phyloP scores from a whole-genome alignment of 2,113 vertebrate species.

The Eolophus roseicapilla region DNA sequence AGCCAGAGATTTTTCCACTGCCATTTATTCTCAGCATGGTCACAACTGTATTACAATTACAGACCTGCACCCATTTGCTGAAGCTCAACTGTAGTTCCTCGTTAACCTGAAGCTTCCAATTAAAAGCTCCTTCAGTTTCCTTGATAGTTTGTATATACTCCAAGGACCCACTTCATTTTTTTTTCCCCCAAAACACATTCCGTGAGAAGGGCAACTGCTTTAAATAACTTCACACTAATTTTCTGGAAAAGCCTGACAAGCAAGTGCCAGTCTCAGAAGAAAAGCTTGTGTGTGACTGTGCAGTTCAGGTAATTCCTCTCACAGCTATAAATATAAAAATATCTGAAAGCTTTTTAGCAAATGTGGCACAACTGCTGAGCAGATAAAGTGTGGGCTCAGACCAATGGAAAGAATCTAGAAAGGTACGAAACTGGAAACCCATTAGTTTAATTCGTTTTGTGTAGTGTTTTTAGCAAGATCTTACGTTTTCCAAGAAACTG shows the following conservation, averaged over 20 bases:
- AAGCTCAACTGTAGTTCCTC: slow-evolving; percentile 28
- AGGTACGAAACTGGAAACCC: neutral
- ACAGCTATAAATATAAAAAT: neutral
- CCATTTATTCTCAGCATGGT: slow-evolving; percentile 48
- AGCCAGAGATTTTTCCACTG: slow-evolving; percentile 62
- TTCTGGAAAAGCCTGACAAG: neutral
- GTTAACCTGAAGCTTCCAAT: slow-evolving; percentile 54
- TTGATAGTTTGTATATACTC: slow-evolving; percentile 25
- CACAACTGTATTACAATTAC: slow-evolving; percentile 36
- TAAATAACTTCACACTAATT: slow-evolving; percentile 49
- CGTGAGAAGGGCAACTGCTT: slow-evolving; percentile 28
- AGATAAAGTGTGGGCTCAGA: neutral
- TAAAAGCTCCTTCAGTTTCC: slow-evolving; percentile 54
- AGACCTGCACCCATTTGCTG: neutral
- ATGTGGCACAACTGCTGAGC: neutral
- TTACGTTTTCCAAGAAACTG: neutral
- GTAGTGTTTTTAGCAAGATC: neutral
- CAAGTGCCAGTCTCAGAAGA: neutral
- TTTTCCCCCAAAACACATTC: neutral
- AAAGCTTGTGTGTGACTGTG: neutral
- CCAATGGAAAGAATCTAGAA: neutral
- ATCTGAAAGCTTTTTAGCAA: neutral
- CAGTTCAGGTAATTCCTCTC: slow-evolving; percentile 1
- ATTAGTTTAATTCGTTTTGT: neutral
- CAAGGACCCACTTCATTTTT: neutral